Percentiles rank a stretch among this genome's conserved stretches.
These are phyloP conservation scores for Cheilosia scutellata DNA, from an alignment of 2,888 invertebrate species.

Conservation along the genomic window DNA sequence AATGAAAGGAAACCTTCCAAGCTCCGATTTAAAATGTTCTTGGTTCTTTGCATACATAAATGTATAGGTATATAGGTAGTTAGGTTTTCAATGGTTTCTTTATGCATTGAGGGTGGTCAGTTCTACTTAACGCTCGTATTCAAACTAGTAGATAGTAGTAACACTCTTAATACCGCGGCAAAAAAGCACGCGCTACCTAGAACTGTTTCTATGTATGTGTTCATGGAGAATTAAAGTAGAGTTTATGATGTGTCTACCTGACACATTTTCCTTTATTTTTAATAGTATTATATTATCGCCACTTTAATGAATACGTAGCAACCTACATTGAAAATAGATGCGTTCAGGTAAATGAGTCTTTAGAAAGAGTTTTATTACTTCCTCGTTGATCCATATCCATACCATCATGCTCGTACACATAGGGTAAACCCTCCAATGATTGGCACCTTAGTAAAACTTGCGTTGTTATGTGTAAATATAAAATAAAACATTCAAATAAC, in stretches of 20 bases:
- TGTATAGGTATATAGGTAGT: neutral
- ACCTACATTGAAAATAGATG: neutral
- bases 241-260: slow-evolving; percentile 16
- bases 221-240: slow-evolving; percentile 48
- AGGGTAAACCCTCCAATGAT: no score
- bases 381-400: neutral
- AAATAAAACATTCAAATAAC: no score
- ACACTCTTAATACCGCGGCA: slow-evolving; percentile 10
- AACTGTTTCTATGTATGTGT: neutral
- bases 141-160: slow-evolving; percentile 2
- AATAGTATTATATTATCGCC: slow-evolving; percentile 59
- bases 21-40: slow-evolving; percentile 53
- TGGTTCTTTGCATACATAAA: slow-evolving; percentile 44
- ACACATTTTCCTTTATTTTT: slow-evolving; percentile 36
- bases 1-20: slow-evolving; percentile 65
- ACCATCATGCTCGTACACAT: neutral
- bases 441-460: no score
- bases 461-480: no score
- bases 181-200: slow-evolving; percentile 3
- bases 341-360: neutral
- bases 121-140: slow-evolving; percentile 50
- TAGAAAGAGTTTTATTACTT: neutral
- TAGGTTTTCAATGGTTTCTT: slow-evolving; percentile 61
- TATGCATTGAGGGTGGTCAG: slow-evolving; percentile 70
- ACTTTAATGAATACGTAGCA: neutral